Base-by-base conservation (phyloP, 2,797 vertebrate genomes). In the Falco berigora region DNA sequence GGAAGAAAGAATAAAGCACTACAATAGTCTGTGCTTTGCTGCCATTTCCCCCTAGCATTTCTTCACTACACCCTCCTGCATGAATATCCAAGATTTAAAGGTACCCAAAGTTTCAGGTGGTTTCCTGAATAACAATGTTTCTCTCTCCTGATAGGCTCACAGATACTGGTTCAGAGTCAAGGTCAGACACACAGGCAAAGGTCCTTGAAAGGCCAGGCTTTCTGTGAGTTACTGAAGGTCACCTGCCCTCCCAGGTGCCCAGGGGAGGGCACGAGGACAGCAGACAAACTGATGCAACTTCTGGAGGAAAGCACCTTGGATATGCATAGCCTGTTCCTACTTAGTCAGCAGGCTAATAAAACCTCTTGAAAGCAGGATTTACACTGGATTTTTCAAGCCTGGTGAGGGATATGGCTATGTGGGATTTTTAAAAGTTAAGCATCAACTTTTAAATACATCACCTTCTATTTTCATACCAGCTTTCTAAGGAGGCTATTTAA, bases 1-100 rank as follows among this genome's bases (percentile, higher is more conserved):
- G 38, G 38, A 38, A 79, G 47, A 9, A 17, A 67, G 44, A 74
- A 6, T 30, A 72, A 89, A 68, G 44, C n/a, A 11, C 49, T 46
- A 5, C 25, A 63, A 5, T 0, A 80, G 21, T 21, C 55, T 0
- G 0, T 38, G 55, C 22, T 59, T 34, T 4, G 1, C 49, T 38
- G 34, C 20, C 55, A 14, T 30, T 81, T 63, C 8, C 52, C 52
- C 34, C 28, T 2, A 27, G 44, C 14, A 4, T 34, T 89, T 77
- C 64, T 71, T 28, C 22, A 79, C 38, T 22, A 30, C 0, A 2
- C 9, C 24, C 20, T 36, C 38, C 74, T 32, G 46, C 78, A 77
- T 12, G 14, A 71, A 16, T 38, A n/a, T 2, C 62, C 73, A 50
- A n/a, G 36, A 32, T 68, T 72, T 79, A 81, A 74, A 91, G 89